Evolutionary conservation across 2,797 vertebrate species (phyloP).

Genomic region (Etheostoma perlongum): DNA sequence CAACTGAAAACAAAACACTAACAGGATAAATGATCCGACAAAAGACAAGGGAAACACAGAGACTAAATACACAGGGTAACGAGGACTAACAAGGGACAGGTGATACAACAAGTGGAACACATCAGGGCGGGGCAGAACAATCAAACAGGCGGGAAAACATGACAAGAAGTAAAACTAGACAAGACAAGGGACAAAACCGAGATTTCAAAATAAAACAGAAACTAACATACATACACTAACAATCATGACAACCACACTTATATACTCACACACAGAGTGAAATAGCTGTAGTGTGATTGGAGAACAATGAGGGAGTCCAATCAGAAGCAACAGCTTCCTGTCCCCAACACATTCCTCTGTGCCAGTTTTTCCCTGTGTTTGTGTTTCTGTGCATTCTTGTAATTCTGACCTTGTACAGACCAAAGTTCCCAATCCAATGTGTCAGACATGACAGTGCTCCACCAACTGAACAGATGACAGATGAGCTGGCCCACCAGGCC

Average conservation of each 20-base stretch:
- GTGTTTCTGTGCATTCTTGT: conserved; percentile 22
- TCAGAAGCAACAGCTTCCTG: conserved; percentile 72
- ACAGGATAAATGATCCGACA: no score
- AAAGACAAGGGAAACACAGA: no score
- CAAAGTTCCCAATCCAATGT: neutral
- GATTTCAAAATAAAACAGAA: no score
- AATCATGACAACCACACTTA: conserved; percentile 5
- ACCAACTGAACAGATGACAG: neutral
- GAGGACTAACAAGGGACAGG: no score
- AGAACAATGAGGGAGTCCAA: conserved; percentile 74
- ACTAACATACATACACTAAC: neutral
- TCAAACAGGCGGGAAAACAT: no score
- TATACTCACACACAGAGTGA: conserved; percentile 29
- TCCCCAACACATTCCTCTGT: conserved; percentile 69
- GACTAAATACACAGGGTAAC: no score
- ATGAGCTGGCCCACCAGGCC: no score
- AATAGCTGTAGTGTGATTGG: conserved; percentile 70
- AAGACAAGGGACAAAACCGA: no score
- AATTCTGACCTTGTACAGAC: neutral
- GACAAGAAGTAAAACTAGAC: no score
- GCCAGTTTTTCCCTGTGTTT: conserved; percentile 35
- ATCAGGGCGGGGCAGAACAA: no score
- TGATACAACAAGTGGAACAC: no score
- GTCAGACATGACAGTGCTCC: conserved; percentile 14
- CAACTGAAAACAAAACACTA: no score